Evolutionary conservation across 2,888 invertebrate genomes (phyloP).

Genomic region (Tetragonula carbonaria): DNA sequence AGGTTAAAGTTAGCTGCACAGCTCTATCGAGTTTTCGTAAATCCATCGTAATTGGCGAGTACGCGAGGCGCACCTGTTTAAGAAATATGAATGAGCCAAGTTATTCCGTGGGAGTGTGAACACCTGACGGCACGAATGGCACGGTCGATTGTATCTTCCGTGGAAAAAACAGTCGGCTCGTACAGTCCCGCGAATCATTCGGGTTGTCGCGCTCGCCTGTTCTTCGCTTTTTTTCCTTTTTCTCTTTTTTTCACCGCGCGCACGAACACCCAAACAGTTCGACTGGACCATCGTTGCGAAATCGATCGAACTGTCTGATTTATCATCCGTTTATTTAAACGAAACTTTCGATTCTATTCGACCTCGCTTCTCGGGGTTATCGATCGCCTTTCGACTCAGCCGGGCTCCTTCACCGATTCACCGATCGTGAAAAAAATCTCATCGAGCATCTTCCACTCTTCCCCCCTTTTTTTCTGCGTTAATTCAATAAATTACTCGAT

Average conservation of each 20-base stretch:
- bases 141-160: conserved; percentile 43
- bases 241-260: not conserved
- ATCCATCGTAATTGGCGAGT: conserved; percentile 6
- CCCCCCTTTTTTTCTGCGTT: not conserved
- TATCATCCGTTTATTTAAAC: conserved; percentile 18
- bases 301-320: conserved; percentile 14
- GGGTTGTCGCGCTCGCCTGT: not conserved
- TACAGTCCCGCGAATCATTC: conserved; percentile 3
- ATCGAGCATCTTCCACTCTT: too few relatives aligned
- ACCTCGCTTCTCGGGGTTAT: not conserved
- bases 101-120: conserved; percentile 37
- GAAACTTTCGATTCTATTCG: not conserved
- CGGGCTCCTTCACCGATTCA: not conserved
- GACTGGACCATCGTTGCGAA: not conserved
- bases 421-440: not conserved
- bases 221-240: not conserved
- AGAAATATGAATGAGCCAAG: conserved; percentile 55
- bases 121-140: conserved; percentile 32
- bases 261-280: not conserved
- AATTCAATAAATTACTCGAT: conserved; percentile 10
- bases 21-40: not conserved
- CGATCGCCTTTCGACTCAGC: conserved; percentile 22
- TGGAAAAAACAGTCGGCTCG: conserved; percentile 14
- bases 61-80: conserved; percentile 30
- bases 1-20: not conserved